These are phyloP conservation scores for Exephanes ischioxanthus DNA, from an alignment of 2,888 invertebrate species.

Conservation along the genomic window DNA sequence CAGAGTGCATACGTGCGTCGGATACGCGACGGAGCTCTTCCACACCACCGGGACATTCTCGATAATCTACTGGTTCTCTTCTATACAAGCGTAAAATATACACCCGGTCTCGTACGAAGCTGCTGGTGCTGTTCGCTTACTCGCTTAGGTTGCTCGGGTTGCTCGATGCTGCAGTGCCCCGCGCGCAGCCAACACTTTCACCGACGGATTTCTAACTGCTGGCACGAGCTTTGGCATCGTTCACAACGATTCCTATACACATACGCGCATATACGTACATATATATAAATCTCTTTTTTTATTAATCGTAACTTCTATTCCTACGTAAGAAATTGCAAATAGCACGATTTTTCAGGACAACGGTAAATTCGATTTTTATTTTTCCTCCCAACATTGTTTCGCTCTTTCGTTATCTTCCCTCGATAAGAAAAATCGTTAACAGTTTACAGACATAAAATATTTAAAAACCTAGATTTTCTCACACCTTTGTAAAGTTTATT, in stretches of 20 bases:
- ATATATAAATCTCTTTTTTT: neutral
- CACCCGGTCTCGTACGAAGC: constrained; percentile 31
- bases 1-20: constrained; percentile 6
- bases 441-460: neutral
- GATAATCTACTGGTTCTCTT: constrained; percentile 13
- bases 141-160: constrained; percentile 49
- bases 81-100: constrained; percentile 17
- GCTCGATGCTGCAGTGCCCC: constrained; percentile 53
- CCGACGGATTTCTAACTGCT: constrained; percentile 80
- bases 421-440: constrained; percentile 1
- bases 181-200: constrained; percentile 79
- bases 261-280: neutral
- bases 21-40: constrained; percentile 1
- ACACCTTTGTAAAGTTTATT: neutral
- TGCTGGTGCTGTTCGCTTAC: constrained; percentile 48
- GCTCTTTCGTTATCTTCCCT: neutral
- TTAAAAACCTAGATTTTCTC: neutral
- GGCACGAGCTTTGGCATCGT: constrained; percentile 72
- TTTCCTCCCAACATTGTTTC: neutral
- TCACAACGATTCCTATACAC: constrained; percentile 64
- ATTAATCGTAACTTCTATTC: no score
- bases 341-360: constrained; percentile 19
- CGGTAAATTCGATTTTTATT: neutral
- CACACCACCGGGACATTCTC: neutral
- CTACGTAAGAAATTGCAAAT: neutral